Evolutionary conservation across 2,888 invertebrate species (phyloP), one percentile per base, ranked within the genome.

Genomic region (Lymantria monacha): DNA sequence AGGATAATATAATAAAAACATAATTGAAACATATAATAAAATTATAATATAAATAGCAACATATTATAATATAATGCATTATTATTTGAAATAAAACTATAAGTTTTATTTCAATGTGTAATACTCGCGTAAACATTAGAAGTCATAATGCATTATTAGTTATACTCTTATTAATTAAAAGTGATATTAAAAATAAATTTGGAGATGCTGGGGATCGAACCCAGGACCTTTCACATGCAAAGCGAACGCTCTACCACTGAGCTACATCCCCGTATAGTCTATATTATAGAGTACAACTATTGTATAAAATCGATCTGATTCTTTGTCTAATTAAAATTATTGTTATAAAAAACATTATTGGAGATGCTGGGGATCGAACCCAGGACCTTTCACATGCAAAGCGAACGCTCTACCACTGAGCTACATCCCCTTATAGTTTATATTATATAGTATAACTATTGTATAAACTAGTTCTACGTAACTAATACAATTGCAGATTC

Each of bases 211-310:
- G 96, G 97, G 96, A 96, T 97, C 95, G 97, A 97, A 97, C 97
- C 96, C 97, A 95, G 96, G 97, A 95, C 97, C 96, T 97, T 97
- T 96, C 96, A 96, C 97, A 97, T 97, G 97, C 97, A 96, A 97
- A 97, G 97, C 97, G 96, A 97, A 96, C 96, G 97, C 97, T 97
- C 97, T 97, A 97, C 97, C 97, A 96, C 96, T 97, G 97, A 97
- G 97, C 97, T 97, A 97, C 96, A 96, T 96, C 97, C 93, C 93
- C 93, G 2, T 22, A 22, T 5, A 22, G 22, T 22, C 5, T 22
- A 22, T 22, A n/a, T 47, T 5, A 22, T 22, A 22, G 3, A 22
- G 22, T 22, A 22, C 5, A 22, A 22, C 22, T 2, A 22, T 22
- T 22, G 22, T 22, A 22, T 22, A 22, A 22, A 22, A n/a, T n/a